Conservation (phyloP, 2,797 vertebrate species). For the Channallabes apus region DNA sequence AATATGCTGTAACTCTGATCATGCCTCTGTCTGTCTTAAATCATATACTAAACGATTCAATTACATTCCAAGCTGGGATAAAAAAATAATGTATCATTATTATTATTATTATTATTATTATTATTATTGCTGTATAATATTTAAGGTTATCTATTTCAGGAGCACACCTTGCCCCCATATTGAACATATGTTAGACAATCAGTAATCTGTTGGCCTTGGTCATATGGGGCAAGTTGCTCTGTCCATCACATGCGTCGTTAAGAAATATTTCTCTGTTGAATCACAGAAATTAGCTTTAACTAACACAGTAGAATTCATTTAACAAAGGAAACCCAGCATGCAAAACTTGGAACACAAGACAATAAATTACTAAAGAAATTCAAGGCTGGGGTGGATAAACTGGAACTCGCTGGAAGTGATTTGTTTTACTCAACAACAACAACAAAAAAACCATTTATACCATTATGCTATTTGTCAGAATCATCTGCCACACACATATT, state of each 20-base stretch:
- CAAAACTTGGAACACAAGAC: neutral
- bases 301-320: neutral
- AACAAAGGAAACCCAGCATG: constrained; percentile 9
- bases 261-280: neutral
- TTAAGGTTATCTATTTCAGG: neutral
- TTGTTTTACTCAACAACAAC: neutral
- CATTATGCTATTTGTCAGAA: neutral
- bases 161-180: neutral
- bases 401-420: neutral
- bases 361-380: constrained; percentile 4
- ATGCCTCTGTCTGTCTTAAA: neutral
- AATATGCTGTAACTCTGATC: constrained; percentile 22
- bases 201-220: neutral
- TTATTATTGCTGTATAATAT: constrained; percentile 18
- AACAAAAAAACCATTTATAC: neutral
- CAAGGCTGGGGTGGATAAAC: neutral
- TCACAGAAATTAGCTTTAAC: neutral
- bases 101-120: constrained; percentile 22
- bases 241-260: neutral
- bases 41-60: neutral
- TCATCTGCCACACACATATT: neutral
- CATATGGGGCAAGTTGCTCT: neutral
- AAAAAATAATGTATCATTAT: neutral
- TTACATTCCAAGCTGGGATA: neutral
- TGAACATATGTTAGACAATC: neutral